Evolutionary conservation across 2,888 invertebrate species (phyloP), one percentile per base, ranked within the genome.

Genomic region (Spicauda simplicius): DNA sequence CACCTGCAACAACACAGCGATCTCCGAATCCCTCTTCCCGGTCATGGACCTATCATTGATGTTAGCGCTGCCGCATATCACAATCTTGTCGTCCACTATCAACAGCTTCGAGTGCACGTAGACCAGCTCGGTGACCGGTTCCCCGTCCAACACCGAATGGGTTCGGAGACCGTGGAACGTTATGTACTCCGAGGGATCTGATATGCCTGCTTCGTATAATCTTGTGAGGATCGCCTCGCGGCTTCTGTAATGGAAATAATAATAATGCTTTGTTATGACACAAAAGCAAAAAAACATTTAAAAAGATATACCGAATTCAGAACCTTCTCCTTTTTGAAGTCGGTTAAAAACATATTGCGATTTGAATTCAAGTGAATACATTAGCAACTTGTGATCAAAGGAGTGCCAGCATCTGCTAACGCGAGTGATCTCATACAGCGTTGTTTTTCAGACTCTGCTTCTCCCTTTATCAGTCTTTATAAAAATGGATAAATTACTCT

Each of bases 81-180:
- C 96, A 2, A 95, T 94, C 74, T 95, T 95, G 85, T 99, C 99
- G 83, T 99, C 99, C 0, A 97, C 97, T 70, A 99, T 98, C 88
- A 99, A 94, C 68, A 99, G 90, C 90, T 99, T 99, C 68, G 99
- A 98, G 90, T 99, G 99, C 14, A 99, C 98, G 87, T 99, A 99
- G 67, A 99, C 96, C 10, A 99, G 93, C 86, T 99, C 99, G 0
- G 98, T 98, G 57, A 99, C 96, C 53, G 97, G 95, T 76, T 96
- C 96, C 20, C 96, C 96, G 74, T 96, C 96, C 6, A 98, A 90
- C 67, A 95, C 91, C 0, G 96, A 95, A 91, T 98, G 97, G 0
- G 96, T 97, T 56, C 99, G 94, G 8, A 99, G 94, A 0, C 98
- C 98, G 88, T 97, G 98, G 91, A 99, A 98, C 11, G 97, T 96